These are phyloP conservation scores for Apodemia mormo DNA, from an alignment of 2,888 invertebrate genomes.

Conservation along the genomic window DNA sequence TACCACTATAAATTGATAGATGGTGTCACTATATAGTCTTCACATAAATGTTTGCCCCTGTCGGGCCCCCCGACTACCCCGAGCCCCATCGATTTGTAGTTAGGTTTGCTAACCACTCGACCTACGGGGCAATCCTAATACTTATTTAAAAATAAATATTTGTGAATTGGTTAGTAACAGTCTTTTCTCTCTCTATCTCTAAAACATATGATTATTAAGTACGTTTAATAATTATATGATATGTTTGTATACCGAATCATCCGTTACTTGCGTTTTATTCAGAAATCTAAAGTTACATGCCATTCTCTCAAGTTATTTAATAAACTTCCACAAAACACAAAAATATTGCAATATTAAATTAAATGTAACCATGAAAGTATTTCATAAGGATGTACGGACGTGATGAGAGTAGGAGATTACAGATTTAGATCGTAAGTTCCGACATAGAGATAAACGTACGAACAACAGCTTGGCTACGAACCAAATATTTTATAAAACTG, in stretches of 20 bases:
- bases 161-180: too few relatives aligned
- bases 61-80: too few relatives aligned
- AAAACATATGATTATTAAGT: too few relatives aligned
- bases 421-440: constrained; percentile 23
- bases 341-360: constrained; percentile 17
- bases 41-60: too few relatives aligned
- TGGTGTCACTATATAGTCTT: too few relatives aligned
- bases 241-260: neutral
- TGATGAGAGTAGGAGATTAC: constrained; percentile 22
- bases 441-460: constrained; percentile 22
- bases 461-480: constrained; percentile 20
- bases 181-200: too few relatives aligned
- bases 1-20: too few relatives aligned
- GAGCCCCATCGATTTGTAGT: too few relatives aligned
- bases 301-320: neutral
- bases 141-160: too few relatives aligned
- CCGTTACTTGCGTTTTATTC: neutral
- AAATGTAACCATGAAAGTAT: constrained; percentile 24
- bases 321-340: neutral
- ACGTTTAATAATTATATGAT: neutral
- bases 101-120: too few relatives aligned
- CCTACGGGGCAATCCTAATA: too few relatives aligned
- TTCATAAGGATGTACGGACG: constrained; percentile 19
- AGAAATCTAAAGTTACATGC: neutral
- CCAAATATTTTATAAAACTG: constrained; percentile 15